Evolutionary conservation across 2,797 vertebrate species (phyloP), one percentile per base, ranked within the genome.

Genomic region (Eulemur mongoz): DNA sequence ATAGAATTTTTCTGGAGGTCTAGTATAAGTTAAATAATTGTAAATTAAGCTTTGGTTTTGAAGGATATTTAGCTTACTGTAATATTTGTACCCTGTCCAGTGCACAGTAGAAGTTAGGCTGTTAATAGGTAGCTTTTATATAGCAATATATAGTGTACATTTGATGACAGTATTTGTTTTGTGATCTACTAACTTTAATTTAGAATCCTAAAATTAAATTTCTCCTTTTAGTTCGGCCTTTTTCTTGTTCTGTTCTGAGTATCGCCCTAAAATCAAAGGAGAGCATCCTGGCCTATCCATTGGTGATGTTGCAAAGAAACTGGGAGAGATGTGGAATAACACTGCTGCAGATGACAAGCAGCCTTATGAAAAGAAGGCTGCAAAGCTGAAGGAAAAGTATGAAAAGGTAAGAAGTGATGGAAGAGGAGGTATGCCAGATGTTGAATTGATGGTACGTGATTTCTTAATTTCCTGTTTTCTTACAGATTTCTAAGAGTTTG

Each of bases 321-420:
- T 38, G 38, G 38, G 38, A 38, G 38, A 38, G 38, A 38, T 38
- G 38, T 38, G 38, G 38, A 38, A 38, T 38, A 38, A 38, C 38
- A 38, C 38, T 38, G 38, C 38, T 38, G 38, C 38, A 38, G 38
- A 38, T 38, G 38, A 38, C 38, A 38, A 38, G 38, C 38, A 38
- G 38, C 38, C 38, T 38, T 38, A 38, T 38, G 38, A 38, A 95
- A 99, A 99, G 98, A 99, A 99, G 98, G 99, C 99, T 48, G 99
- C 99, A 32, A 99, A 99, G 97, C 99, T 99, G 99, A 99, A 99
- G 99, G 99, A 99, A 97, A 99, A 99, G 73, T 99, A 99, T 1
- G 99, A 99, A 98, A 99, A 99, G 99, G 99, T 99, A 98, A 98
- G 95, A 13, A 73, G 78, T 73, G 10, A 18, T 40, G 61, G 30